Evolutionary conservation across 2,888 invertebrate genomes (phyloP), one percentile per base, ranked within the genome.

Genomic region (Phengaris arion): DNA sequence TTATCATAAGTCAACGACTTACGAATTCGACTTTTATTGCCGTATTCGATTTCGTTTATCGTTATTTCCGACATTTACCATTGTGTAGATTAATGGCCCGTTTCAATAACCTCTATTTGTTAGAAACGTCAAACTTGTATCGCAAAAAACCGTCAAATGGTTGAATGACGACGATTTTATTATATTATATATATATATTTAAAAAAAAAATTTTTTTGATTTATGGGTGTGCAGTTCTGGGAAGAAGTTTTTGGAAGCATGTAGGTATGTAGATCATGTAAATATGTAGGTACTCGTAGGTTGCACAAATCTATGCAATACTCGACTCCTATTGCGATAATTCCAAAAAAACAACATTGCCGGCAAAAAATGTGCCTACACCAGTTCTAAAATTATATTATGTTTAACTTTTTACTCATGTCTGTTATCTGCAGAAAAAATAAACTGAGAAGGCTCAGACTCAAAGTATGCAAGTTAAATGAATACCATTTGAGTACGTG

Each of bases 331-430:
- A 51, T 10, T 10, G 10, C 51, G 2, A 15, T 15, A n/a, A n/a
- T n/a, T 57, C 15, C 15, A 35, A 35, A 35, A 35, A 15, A 57
- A 57, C 8, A 57, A 15, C 57, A 57, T 55, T 8, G 57, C 35
- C 35, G 35, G 35, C 35, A 35, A 35, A 35, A 35, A 35, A 35
- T 35, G 35, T 35, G 35, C 6, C 35, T 35, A 64, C 12, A 35
- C 64, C 35, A 45, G 35, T 35, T 64, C 7, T 8, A 52, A 10
- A 52, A 5, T 9, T 52, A 52, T 64, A 35, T 35, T 35, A 35
- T 13, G 35, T 64, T 64, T 45, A 64, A 35, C 64, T 64, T 64
- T 64, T 64, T 35, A 64, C 64, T 64, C 35, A 35, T 64, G 35
- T 13, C 64, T 64, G 6, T 15, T 15, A 12, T 12, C 35, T 35